Evolutionary conservation across 2,888 invertebrate species (phyloP), one percentile per base, ranked within the genome.

Genomic region (Cerastis leucographa): DNA sequence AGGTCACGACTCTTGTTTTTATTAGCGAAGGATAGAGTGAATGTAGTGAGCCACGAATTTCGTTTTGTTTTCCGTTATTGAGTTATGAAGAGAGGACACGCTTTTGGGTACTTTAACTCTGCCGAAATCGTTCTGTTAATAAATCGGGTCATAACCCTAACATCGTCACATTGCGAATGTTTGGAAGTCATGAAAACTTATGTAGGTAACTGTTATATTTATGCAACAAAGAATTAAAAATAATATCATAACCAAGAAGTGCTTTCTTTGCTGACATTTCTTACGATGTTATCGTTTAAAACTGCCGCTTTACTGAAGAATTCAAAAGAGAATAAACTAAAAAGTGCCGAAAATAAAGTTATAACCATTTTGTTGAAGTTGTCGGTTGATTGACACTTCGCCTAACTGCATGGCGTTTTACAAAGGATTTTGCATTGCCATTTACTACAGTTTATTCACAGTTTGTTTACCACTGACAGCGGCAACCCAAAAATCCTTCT

Each of bases 1-100:
- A 74, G 59, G 74, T 69, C 61, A 66, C 46, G 46, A 73, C n/a
- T 73, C 72, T 61, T 42, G 19, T 72, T 78, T 72, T 70, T 73
- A 71, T 71, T 71, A 17, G 51, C 29, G n/a, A 46, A 19, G 1
- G 40, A 29, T 62, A n/a, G 12, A 44, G 12, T 51, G 56, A 78
- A 79, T 62, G 46, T 81, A 46, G 44, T 59, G 25, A 42, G 2
- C n/a, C 14, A 66, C 14, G 40, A 59, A 54, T 49, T 54, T n/a
- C 0, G 35, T 74, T 54, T 51, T 42, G 19, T 51, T 35, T 62
- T 17, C 44, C 46, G 8, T 76, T 56, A 67, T 80, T 71, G 56
- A 35, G 22, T 51, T 40, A 25, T 25, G 61, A 44, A 8, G 17
- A 35, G 0, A 54, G 11, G 22, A 65, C 49, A 65, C 9, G 42